Evolutionary conservation across 2,113 vertebrate species (phyloP).

Genomic region (Xiphophorus couchianus): DNA sequence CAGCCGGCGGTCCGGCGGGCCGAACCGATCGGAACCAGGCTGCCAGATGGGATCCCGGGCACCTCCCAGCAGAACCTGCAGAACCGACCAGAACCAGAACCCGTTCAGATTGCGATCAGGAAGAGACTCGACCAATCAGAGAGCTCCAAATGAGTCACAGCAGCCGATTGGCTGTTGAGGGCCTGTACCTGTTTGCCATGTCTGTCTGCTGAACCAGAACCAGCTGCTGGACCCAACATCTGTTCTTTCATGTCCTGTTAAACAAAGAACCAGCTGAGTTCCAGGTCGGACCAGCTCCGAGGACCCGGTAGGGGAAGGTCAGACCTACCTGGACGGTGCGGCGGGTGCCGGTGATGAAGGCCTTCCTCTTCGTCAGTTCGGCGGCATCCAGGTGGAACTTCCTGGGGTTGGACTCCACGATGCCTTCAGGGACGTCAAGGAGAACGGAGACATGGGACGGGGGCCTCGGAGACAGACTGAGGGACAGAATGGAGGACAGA

Average conservation of each 20-base stretch:
- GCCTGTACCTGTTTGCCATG: constrained; percentile 87
- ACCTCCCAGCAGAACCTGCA: constrained; percentile 85
- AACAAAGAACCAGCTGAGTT: neutral
- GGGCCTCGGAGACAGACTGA: neutral
- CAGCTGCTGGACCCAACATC: constrained; percentile 88
- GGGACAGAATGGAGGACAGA: neutral
- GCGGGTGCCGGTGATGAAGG: constrained; percentile 92
- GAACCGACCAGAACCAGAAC: neutral
- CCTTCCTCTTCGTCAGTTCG: constrained; percentile 91
- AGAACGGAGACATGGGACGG: neutral
- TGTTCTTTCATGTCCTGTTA: constrained; percentile 96
- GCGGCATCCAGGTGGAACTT: constrained; percentile 94
- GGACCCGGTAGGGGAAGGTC: too few relatives aligned
- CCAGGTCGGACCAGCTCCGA: neutral
- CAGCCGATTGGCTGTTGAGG: neutral
- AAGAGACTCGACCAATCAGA: neutral
- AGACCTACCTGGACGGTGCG: constrained; percentile 87
- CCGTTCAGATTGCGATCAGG: neutral
- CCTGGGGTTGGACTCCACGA: constrained; percentile 96
- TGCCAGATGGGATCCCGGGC: constrained; percentile 84
- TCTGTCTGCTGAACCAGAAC: constrained; percentile 82
- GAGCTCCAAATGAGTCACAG: neutral
- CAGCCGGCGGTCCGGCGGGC: constrained; percentile 85
- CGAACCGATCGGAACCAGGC: constrained; percentile 81
- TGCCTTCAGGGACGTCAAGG: constrained; percentile 81